Evolutionary conservation across 1,140 invertebrate species (phyloP).

Genomic region (Wiebesia pumilae): DNA sequence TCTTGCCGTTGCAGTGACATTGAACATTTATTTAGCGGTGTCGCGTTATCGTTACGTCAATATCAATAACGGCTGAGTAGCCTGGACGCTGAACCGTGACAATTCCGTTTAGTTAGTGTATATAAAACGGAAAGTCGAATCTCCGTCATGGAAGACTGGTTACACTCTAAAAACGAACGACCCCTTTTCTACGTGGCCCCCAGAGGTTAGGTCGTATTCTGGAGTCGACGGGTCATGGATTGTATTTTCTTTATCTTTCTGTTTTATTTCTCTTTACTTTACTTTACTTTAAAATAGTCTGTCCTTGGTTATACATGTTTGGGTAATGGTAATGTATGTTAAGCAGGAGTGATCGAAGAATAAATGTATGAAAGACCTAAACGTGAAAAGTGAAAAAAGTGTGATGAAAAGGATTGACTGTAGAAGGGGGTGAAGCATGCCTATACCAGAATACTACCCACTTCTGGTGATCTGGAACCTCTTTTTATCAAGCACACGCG

Average conservation of each 20-base stretch:
- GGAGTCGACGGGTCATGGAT: slow-evolving; percentile 48
- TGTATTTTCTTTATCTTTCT: slow-evolving; percentile 10
- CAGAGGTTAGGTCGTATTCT: slow-evolving; percentile 56
- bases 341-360: background rate
- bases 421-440: slow-evolving; percentile 23
- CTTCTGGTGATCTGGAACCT: slow-evolving; percentile 46
- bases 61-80: slow-evolving; percentile 50
- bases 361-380: slow-evolving; percentile 15
- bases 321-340: background rate
- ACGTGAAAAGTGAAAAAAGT: background rate
- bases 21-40: slow-evolving; percentile 52
- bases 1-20: slow-evolving; percentile 56
- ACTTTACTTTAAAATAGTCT: too few species aligned
- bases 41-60: slow-evolving; percentile 50
- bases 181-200: slow-evolving; percentile 53
- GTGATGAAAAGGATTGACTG: slow-evolving; percentile 20
- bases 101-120: slow-evolving; percentile 51
- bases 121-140: slow-evolving; percentile 47
- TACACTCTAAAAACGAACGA: slow-evolving; percentile 54
- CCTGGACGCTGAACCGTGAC: slow-evolving; percentile 56
- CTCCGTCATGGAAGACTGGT: slow-evolving; percentile 53
- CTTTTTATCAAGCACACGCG: slow-evolving; percentile 12
- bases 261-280: background rate
- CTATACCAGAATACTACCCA: slow-evolving; percentile 52
- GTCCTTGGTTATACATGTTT: background rate